These are phyloP conservation scores for Taenioides sp. DNA, from an alignment of 2,797 vertebrate genomes.

Conservation along the genomic window DNA sequence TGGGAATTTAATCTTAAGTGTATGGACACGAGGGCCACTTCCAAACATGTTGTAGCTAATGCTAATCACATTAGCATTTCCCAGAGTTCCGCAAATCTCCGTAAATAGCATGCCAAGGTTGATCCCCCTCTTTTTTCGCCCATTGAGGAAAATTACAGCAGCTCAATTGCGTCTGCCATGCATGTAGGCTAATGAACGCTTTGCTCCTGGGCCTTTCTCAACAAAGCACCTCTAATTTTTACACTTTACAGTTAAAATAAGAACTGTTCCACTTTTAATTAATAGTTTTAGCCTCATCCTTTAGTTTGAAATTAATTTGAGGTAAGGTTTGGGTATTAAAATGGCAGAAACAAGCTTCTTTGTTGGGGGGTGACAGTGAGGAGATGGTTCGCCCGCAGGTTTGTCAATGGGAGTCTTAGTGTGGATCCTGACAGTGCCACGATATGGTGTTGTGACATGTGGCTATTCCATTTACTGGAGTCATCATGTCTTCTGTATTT, in stretches of 20 bases:
- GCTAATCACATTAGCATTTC: conserved; percentile 86
- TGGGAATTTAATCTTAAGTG: conserved; percentile 78
- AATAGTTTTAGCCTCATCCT: conserved; percentile 79
- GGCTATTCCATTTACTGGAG: conserved; percentile 45
- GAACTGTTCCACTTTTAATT: conserved; percentile 87
- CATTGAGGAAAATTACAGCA: conserved; percentile 83
- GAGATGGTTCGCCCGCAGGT: conserved; percentile 71
- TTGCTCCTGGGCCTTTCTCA: conserved; percentile 83
- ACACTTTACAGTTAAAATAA: conserved; percentile 81
- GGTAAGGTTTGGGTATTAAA: conserved; percentile 75
- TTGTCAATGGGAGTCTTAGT: conserved; percentile 54
- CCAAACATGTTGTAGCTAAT: conserved; percentile 84
- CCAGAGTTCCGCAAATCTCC: conserved; percentile 84
- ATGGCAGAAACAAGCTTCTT: conserved; percentile 67
- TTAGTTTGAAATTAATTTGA: conserved; percentile 81
- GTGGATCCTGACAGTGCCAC: conserved; percentile 49
- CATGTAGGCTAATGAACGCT: conserved; percentile 85
- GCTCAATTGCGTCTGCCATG: conserved; percentile 85
- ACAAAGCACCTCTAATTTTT: conserved; percentile 79
- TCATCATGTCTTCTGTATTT: conserved; percentile 32
- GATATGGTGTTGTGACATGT: conserved; percentile 44
- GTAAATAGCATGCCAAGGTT: conserved; percentile 84
- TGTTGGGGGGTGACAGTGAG: conserved; percentile 67
- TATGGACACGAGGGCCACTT: conserved; percentile 79
- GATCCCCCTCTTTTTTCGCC: conserved; percentile 80